Evolutionary conservation across 2,113 vertebrate genomes (phyloP), one percentile per base, ranked within the genome.

Genomic region (Synodontis membranacea): DNA sequence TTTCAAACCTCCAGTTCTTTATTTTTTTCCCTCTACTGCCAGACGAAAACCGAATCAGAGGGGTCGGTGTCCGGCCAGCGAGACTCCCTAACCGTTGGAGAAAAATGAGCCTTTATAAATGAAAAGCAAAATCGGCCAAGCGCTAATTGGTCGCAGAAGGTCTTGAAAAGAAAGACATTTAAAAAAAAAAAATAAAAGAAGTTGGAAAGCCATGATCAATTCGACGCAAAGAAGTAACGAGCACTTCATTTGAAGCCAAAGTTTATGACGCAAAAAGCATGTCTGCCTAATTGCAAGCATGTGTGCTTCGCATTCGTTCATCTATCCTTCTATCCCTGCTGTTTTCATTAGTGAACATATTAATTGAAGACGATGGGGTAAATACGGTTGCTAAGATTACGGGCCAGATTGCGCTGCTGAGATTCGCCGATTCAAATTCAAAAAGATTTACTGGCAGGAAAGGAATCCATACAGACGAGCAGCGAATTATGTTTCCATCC

Each of bases 71-170:
- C 52, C 88, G 94, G 89, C 86, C 92, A 91, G 94, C 90, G 46
- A 89, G 44, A 25, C 81, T 85, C 79, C 93, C 94, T 93, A 93
- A 92, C 92, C 84, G 87, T 86, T 84, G 83, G 85, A 89, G 88
- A 86, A 90, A 93, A 90, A 94, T 92, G 90, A 93, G 85, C 91
- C 93, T 84, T 95, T 96, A 95, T 95, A 95, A 93, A 89, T 92
- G 93, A 94, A 95, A 93, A 88, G 91, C 93, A 93, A 94, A 94
- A 95, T 92, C 93, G 96, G 95, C 95, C 95, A 94, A 95, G 94
- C 90, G 93, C 93, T 93, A 94, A 95, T 94, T 95, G 93, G 90
- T 94, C 92, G 87, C 92, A 93, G 93, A 84, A 88, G 93, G 93
- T 91, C 93, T 93, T 92, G 91, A 92, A 87, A 94, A 92, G 92